Base-by-base conservation (phyloP, 2,888 invertebrate species). In the Diaperis boleti region DNA sequence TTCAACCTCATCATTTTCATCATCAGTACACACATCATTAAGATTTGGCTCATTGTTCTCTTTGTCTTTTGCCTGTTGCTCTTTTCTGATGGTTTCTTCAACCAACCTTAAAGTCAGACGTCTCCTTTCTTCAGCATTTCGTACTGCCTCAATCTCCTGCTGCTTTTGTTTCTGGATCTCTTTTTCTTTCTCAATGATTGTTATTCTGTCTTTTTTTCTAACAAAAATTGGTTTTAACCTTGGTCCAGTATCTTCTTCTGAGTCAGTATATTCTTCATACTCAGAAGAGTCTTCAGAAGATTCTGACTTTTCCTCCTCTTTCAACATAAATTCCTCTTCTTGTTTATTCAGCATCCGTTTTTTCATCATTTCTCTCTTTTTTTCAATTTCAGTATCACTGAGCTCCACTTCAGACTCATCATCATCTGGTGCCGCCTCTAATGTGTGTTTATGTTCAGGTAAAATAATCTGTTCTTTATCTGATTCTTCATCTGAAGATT, bases 171-270 rank as follows among this genome's bases (percentile, higher is more conserved):
- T 92, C 67, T 90, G 87, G 10, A 89, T 89, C 81, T 96, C 95
- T 42, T 92, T 91, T 74, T 98, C 98, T 71, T 92, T 92, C 79
- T 99, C 98, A 70, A 95, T 92, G 11, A 98, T 92, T 0, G 98
- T 98, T 69, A 98, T 92, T 59, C 99, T 86, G 74, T 99, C 98
- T 59, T 91, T 89, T 72, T 96, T 96, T 66, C 94, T 85, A 0
- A 98, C 96, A 83, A 97, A 98, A 0, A 98, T 92, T 0, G 97
- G 98, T 77, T 97, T 98, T 5, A 98, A 86, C 57, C 97, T 84
- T 0, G 96, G 96, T 3, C 94, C 87, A 60, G 92, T 91, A 76
- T 96, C 96, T 79, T 94, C 94, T 79, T 95, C 94, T 61, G 93
- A 93, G 80, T 94, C 94, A 20, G 92, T 90, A 72, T 94, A 92